phyloP scores from a whole-genome alignment of 2,888 invertebrate species.

The Microctonus aethiopoides region DNA sequence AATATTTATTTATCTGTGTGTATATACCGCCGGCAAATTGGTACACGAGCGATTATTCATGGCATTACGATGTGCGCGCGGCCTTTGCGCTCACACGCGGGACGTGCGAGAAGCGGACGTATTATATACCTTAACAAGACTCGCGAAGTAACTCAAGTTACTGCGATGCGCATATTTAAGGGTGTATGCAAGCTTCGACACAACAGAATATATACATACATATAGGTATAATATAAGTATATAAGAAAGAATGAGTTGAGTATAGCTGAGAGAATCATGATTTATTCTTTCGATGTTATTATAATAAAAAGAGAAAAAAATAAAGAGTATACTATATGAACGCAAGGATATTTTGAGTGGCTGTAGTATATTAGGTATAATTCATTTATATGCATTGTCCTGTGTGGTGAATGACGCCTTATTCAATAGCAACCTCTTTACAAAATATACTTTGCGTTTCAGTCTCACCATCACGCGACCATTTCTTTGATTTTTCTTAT shows the following conservation, averaged over 20 bases:
- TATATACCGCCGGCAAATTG: conserved; percentile 41
- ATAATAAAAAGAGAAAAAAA: too few species aligned
- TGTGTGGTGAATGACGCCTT: conserved; percentile 29
- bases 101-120: conserved; percentile 19
- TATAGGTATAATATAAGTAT: too few species aligned
- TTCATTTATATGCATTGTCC: conserved; percentile 41
- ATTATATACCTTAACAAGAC: conserved; percentile 36
- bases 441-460: neutral
- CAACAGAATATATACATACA: conserved; percentile 23
- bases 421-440: neutral
- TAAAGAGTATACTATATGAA: too few species aligned
- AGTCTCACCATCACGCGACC: conserved; percentile 9
- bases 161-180: conserved; percentile 35
- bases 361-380: conserved; percentile 39
- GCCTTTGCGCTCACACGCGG: conserved; percentile 41
- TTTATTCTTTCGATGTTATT: too few species aligned
- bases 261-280: too few species aligned
- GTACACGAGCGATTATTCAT: conserved; percentile 47
- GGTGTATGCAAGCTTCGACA: neutral
- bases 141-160: conserved; percentile 38
- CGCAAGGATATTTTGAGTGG: conserved; percentile 39
- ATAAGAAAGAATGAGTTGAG: conserved; percentile 5
- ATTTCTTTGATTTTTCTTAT: conserved; percentile 6
- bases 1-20: neutral
- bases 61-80: conserved; percentile 45